A percentile compares a stretch with the other conserved stretches of the same genome.
phyloP scores from a whole-genome alignment of 2,888 invertebrate genomes.

The Lycia hirtaria region DNA sequence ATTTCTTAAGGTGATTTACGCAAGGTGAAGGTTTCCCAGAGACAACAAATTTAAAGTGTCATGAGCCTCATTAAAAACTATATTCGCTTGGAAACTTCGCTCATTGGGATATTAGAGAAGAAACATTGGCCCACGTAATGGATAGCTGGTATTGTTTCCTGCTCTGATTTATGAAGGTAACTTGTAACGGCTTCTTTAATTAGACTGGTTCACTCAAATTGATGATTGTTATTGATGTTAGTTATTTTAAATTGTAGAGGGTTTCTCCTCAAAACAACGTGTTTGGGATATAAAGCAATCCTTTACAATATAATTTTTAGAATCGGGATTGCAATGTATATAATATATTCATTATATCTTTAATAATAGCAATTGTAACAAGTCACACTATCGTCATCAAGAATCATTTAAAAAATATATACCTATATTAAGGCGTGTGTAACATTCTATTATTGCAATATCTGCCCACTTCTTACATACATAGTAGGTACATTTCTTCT shows the following conservation, averaged over 20 bases:
- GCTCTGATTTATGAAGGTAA: conserved; percentile 84
- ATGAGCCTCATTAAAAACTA: conserved; percentile 76
- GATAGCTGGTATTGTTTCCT: conserved; percentile 81
- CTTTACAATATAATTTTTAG: no score
- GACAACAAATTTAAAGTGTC: conserved; percentile 70
- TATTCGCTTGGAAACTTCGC: conserved; percentile 74
- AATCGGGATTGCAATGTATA: no score
- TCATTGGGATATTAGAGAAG: conserved; percentile 79
- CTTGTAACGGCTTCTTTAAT: conserved; percentile 85
- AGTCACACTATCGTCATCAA: no score
- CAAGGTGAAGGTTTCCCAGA: conserved; percentile 46
- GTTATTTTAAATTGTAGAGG: conserved; percentile 68
- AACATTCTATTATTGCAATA: no score
- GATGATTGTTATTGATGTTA: conserved; percentile 81
- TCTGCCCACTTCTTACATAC: no score
- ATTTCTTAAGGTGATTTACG: conserved; percentile 58
- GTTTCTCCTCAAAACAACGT: neutral
- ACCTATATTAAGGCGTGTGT: no score
- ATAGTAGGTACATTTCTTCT: no score
- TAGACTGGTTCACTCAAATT: conserved; percentile 83
- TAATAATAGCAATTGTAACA: no score
- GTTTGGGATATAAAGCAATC: no score
- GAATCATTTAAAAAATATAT: no score
- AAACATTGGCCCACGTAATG: conserved; percentile 77
- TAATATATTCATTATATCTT: no score